Evolutionary conservation across 1,140 invertebrate genomes (phyloP).

Genomic region (Drosophila kepulauana): DNA sequence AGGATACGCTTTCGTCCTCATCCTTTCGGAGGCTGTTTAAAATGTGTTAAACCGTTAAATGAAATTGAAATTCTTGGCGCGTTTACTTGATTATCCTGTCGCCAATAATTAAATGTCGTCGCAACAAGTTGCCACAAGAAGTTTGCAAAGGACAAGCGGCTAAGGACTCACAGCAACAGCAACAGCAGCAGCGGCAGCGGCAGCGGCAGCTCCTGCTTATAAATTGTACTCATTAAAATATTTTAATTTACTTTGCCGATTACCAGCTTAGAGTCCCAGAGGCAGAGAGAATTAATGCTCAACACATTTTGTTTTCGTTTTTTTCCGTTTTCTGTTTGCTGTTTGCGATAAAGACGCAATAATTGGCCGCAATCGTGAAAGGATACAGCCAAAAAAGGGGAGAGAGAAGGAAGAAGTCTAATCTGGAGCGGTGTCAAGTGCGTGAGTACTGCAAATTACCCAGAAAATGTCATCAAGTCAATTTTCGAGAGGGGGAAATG

Average conservation of each 20-base stretch:
- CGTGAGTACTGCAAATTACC: conserved; percentile 67
- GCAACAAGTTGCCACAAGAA: conserved; percentile 74
- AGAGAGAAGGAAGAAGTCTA: background rate
- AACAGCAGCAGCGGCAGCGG: too few relatives aligned
- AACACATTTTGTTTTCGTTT: conserved; percentile 49
- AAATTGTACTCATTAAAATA: conserved; percentile 84
- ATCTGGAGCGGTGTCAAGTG: conserved; percentile 2
- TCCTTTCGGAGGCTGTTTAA: conserved; percentile 33
- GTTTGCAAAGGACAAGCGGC: conserved; percentile 16
- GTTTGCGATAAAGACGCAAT: conserved; percentile 40
- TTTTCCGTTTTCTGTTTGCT: background rate
- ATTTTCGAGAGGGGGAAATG: conserved; percentile 66
- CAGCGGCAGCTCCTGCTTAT: conserved; percentile 53
- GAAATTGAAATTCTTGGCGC: conserved; percentile 83
- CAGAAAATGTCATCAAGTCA: conserved; percentile 80
- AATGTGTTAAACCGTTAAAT: conserved; percentile 81
- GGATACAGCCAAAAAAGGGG: background rate
- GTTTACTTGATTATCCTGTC: conserved; percentile 83
- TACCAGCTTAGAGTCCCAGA: conserved; percentile 6
- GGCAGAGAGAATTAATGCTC: conserved; percentile 60
- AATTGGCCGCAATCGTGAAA: conserved; percentile 45
- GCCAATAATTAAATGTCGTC: conserved; percentile 84
- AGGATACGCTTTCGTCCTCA: background rate
- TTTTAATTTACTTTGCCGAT: conserved; percentile 79
- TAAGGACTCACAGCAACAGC: background rate